These are phyloP conservation scores for Eurosta solidaginis DNA, from an alignment of 1,140 invertebrate species.

Conservation along the genomic window DNA sequence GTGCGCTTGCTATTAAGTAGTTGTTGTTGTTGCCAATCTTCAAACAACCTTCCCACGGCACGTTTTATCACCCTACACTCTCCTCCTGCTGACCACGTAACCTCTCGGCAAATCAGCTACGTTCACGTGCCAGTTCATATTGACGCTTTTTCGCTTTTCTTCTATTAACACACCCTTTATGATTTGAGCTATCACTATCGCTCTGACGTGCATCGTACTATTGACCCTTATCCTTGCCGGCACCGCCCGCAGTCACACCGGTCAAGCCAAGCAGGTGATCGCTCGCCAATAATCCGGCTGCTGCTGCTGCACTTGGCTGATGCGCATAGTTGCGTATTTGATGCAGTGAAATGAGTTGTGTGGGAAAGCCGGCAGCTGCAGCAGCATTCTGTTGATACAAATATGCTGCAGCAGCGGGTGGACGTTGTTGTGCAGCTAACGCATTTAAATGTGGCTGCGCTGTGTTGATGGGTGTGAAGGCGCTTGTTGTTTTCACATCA, in stretches of 20 bases:
- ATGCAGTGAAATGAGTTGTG: conserved; percentile 93
- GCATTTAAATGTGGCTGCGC: conserved; percentile 76
- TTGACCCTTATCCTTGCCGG: conserved; percentile 57
- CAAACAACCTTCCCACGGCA: background rate
- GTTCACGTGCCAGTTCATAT: background rate
- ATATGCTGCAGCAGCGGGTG: conserved; percentile 48
- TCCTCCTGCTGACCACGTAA: background rate
- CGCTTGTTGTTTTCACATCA: conserved; percentile 69
- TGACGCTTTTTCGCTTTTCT: background rate
- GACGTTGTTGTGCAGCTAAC: conserved; percentile 69
- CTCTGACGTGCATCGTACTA: conserved; percentile 46
- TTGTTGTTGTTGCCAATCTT: background rate
- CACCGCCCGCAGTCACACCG: conserved; percentile 41
- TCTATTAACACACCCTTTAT: background rate
- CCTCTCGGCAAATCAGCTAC: background rate
- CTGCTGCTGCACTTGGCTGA: conserved; percentile 71
- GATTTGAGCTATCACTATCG: conserved; percentile 41
- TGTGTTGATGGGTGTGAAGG: conserved; percentile 87
- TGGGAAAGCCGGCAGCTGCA: conserved; percentile 79
- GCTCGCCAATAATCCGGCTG: conserved; percentile 60
- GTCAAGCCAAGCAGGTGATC: conserved; percentile 56
- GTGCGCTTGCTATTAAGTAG: background rate
- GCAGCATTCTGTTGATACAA: conserved; percentile 59
- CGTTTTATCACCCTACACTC: background rate
- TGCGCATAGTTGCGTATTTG: conserved; percentile 96